Base-by-base conservation (phyloP, 2,888 invertebrate genomes). In the Liposcelis brunnea region DNA sequence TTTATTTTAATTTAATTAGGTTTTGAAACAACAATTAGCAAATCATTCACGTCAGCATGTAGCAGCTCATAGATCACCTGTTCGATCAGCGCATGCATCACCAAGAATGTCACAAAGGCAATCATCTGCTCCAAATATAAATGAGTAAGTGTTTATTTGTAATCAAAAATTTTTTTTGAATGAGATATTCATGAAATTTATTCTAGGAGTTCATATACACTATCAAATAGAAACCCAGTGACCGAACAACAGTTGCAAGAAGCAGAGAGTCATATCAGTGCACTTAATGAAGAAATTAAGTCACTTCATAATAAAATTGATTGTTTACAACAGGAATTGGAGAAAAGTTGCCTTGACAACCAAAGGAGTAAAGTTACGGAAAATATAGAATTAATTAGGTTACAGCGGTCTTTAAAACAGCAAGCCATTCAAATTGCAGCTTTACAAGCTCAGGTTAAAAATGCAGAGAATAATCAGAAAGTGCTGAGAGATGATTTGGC, bases 331-430 rank as follows among this genome's bases (percentile, higher is more conserved):
- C 14, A 16, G 35, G 35, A 35, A 6, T 16, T 35, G 18, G 40
- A 40, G 11, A 40, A 18, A 19, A 18, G 18, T 12, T n/a, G 18
- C 19, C 18, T 40, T 5, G 35, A 14, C 10, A 57, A 50, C 46
- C 58, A 58, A 14, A 55, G 57, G 19, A 57, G 57, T 47, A 61
- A 60, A 47, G 55, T 56, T 1, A 56, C 58, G 1, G 62, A 61
- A 44, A 61, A 62, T 48, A 56, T 62, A n/a, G 61, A 61, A 44
- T 58, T 59, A 43, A 62, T 62, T 48, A 55, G 56, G 31, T 50
- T 60, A 37, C 59, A 59, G 59, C 56, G 60, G 18, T 57, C 61
- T 50, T 54, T 61, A 55, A 59, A 60, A 46, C 58, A 56, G 37
- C 51, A 56, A 26, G 4, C 26, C 4, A 26, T 26, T 26, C 26